Percentiles rank a stretch among this genome's conserved stretches.
phyloP scores from a whole-genome alignment of 2,113 vertebrate genomes.

The Rhombomys opimus region DNA sequence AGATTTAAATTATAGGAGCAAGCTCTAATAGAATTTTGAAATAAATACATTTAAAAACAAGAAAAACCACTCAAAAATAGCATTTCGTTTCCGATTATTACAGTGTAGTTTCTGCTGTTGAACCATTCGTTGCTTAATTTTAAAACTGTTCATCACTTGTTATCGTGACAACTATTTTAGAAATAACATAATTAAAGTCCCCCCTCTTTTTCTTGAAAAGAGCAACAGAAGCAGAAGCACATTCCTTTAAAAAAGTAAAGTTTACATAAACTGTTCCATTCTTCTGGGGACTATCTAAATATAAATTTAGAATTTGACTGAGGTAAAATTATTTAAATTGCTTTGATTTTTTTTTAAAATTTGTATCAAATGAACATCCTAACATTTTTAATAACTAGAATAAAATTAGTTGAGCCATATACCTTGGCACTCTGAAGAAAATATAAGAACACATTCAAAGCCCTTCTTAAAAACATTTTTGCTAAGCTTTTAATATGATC shows the following conservation, averaged over 20 bases:
- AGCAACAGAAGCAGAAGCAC: background rate
- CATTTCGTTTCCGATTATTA: constrained; percentile 35
- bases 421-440: constrained; percentile 47
- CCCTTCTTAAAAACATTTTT: constrained; percentile 24
- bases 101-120: background rate
- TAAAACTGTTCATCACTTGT: constrained; percentile 21
- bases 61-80: background rate
- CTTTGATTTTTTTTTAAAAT: constrained; percentile 46
- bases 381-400: constrained; percentile 37
- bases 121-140: constrained; percentile 18
- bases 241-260: background rate
- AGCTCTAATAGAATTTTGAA: constrained; percentile 13
- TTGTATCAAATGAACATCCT: constrained; percentile 27
- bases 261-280: background rate
- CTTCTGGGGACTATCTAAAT: constrained; percentile 30
- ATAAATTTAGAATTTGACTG: constrained; percentile 38
- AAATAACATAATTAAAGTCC: constrained; percentile 8
- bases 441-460: constrained; percentile 32
- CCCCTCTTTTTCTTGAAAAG: too few species aligned
- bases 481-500: constrained; percentile 49
- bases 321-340: constrained; percentile 46
- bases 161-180: constrained; percentile 17
- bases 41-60: constrained; percentile 1
- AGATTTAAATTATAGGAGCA: constrained; percentile 38
- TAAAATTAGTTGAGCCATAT: constrained; percentile 46